Base-by-base conservation (phyloP, 2,888 invertebrate species). In the Vanessa cardui region DNA sequence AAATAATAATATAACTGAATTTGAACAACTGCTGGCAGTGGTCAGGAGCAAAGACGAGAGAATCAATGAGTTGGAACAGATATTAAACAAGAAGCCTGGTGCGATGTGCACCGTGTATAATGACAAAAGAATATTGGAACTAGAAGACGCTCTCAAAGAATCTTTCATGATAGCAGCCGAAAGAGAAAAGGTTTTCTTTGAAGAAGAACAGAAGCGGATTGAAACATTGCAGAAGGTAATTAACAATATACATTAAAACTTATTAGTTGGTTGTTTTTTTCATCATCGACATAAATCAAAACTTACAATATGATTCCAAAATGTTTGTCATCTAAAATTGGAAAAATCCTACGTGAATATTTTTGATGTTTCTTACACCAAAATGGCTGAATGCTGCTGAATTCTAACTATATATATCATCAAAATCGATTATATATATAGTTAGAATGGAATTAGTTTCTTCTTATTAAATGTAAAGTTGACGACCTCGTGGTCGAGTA, bases 131-230 rank as follows among this genome's bases (percentile, higher is more conserved):
- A 95, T 96, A 78, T 93, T 96, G 76, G 96, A 96, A 80, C 85
- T 97, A 69, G 96, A 97, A 83, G 96, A 96, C 76, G 98, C 98
- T 21, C 90, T 98, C 70, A 94, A 96, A 70, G 97, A 97, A 84
- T 97, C 96, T 72, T 95, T 96, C 66, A 84, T 94, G 80, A 94
- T 96, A 78, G 94, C 95, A n/a, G 94, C 95, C 3, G 95, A 96
- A 74, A 92, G 95, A 72, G 95, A 96, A 77, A 93, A 93, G 75
- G 94, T 95, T 73, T 93, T 95, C 73, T 94, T 94, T 78, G 93
- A 94, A 75, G 96, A 96, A 83, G 95, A 95, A 82, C 89, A 93
- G 77, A 92, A 93, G 77, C 92, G 95, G 76, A 94, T 94, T 75
- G 93, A 94, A 80, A 94, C 95, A 71, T 88, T 95, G 77, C 94